Evolutionary conservation across 2,797 vertebrate species (phyloP), one percentile per base, ranked within the genome.

Genomic region (Sphenodon punctatus): DNA sequence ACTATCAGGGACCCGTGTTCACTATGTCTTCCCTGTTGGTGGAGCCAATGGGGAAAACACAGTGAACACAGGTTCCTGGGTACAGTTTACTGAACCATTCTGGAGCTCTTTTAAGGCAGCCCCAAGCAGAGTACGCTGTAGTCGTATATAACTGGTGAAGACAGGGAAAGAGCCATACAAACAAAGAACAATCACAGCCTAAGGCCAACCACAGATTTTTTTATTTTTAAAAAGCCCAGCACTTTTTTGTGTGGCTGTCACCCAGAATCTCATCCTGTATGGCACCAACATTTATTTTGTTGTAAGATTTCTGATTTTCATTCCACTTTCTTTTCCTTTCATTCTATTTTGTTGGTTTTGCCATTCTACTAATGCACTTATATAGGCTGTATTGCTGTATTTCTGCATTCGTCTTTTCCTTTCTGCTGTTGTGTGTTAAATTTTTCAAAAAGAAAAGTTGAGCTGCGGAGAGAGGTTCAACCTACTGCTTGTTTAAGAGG

Each of bases 171-270:
- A 23, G 46, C 3, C 0, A 15, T 80, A 76, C 67, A n/a, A 39
- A 27, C 78, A 59, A 78, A 84, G 74, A 71, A 69, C 76, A 79
- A 68, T 58, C 67, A 70, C 25, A 66, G 74, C 74, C 71, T 56
- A 17, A 80, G 76, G 66, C 43, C 23, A 71, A 11, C 63, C 45
- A 55, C 51, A 81, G 81, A 70, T n/a, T n/a, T n/a, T n/a, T n/a
- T n/a, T n/a, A n/a, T n/a, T 73, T 75, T 78, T 36, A 83, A 72
- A 67, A 70, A 70, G 36, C 49, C 73, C 34, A 51, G 10, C 25
- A 38, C 2, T 0, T 43, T 75, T 58, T 39, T 15, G 1, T 0
- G 0, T 49, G 19, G 51, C 34, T 51, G 5, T 77, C 85, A 61
- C 59, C 45, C 65, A 66, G 56, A 46, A 85, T 38, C 46, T 60